Evolutionary conservation across 2,113 vertebrate genomes (phyloP).

Genomic region (Silurus glanis): DNA sequence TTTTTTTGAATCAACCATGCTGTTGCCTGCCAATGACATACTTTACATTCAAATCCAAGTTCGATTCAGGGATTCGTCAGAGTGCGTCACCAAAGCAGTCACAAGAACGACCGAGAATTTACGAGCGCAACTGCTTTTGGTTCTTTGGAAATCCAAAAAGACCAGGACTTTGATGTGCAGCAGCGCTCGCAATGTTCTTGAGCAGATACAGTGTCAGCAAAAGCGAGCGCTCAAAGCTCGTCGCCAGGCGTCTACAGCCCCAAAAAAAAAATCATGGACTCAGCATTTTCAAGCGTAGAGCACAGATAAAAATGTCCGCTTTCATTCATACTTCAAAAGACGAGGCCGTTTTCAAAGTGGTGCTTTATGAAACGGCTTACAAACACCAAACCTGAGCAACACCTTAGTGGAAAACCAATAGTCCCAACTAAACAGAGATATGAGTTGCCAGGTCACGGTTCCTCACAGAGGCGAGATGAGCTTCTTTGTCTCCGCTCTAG

Average conservation of each 20-base stretch:
- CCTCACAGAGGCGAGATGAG: conserved; percentile 25
- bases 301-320: conserved; percentile 7
- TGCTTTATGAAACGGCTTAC: conserved; percentile 13
- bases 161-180: conserved; percentile 9
- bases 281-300: conserved; percentile 20
- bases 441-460: conserved; percentile 14
- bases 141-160: not conserved
- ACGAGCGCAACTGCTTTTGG: not conserved
- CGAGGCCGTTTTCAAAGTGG: not conserved
- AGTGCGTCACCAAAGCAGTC: not conserved
- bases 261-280: not conserved
- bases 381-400: not conserved
- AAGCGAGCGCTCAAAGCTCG: conserved; percentile 12
- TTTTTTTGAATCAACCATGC: conserved; percentile 17
- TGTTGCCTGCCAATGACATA: conserved; percentile 30
- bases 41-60: conserved; percentile 24
- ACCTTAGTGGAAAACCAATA: conserved; percentile 6
- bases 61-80: conserved; percentile 21
- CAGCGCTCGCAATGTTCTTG: conserved; percentile 3
- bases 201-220: conserved; percentile 27
- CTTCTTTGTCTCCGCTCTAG: not conserved
- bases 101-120: not conserved
- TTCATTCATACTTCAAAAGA: not conserved
- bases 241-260: not conserved
- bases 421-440: conserved; percentile 13